Conservation (phyloP, 2,113 vertebrate species). For the Zapornia atra region DNA sequence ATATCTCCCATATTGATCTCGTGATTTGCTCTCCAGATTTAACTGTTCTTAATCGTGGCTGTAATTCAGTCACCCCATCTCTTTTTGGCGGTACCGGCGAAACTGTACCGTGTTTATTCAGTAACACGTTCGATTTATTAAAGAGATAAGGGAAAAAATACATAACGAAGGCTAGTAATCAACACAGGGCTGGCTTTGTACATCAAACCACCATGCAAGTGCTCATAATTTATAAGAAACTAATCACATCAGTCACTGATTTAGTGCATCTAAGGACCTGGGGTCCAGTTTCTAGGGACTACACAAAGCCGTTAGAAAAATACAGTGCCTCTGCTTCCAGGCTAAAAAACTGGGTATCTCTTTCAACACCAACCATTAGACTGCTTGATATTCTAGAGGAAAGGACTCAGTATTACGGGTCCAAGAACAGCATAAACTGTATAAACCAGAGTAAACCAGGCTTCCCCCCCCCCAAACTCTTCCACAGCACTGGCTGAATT, state of each 20-base stretch:
- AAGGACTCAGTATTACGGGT: neutral
- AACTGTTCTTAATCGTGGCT: slow-evolving; percentile 38
- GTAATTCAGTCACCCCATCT: slow-evolving; percentile 16
- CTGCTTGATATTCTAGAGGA: neutral
- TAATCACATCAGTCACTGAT: neutral
- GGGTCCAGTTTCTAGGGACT: neutral
- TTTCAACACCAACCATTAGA: neutral
- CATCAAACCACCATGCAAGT: neutral
- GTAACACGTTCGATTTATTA: slow-evolving; percentile 59
- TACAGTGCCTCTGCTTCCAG: neutral
- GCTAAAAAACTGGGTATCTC: neutral
- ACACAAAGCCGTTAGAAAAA: neutral
- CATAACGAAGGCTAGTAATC: slow-evolving; percentile 63
- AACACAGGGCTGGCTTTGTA: slow-evolving; percentile 5
- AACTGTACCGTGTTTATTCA: slow-evolving; percentile 28
- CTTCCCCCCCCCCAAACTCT: neutral
- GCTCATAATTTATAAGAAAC: slow-evolving; percentile 12
- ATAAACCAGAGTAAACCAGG: neutral
- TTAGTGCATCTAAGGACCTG: neutral
- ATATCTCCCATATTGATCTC: slow-evolving; percentile 9
- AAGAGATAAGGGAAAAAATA: slow-evolving; percentile 65
- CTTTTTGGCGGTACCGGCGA: slow-evolving; percentile 1
- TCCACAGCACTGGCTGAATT: neutral
- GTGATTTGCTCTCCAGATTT: neutral
- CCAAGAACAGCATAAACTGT: neutral